Conservation (phyloP, 2,888 invertebrate species). For the Drosophila bunnanda region DNA sequence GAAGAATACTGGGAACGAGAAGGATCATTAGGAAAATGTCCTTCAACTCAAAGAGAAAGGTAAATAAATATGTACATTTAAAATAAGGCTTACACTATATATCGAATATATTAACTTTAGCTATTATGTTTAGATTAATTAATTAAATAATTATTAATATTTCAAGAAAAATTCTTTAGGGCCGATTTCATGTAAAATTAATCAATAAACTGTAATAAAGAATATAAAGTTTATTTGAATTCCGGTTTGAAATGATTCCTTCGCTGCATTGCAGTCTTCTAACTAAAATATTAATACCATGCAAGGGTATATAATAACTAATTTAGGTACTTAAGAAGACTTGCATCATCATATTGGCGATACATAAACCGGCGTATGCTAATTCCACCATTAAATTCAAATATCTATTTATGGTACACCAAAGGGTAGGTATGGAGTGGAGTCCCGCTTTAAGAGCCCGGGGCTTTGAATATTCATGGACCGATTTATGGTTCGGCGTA, state of each 20-base stretch:
- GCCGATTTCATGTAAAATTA: too few relatives aligned
- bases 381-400: slow-evolving; percentile 9
- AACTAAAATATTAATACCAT: background rate
- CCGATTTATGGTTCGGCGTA: slow-evolving; percentile 13
- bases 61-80: background rate
- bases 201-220: too few relatives aligned
- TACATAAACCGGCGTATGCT: slow-evolving; percentile 17
- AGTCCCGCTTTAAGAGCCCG: slow-evolving; percentile 1
- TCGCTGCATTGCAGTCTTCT: too few relatives aligned
- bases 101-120: too few relatives aligned
- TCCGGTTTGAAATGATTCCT: too few relatives aligned
- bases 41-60: background rate
- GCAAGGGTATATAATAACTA: background rate
- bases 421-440: slow-evolving; percentile 8
- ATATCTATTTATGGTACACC: slow-evolving; percentile 1
- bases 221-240: too few relatives aligned
- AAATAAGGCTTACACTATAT: background rate
- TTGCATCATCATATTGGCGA: background rate
- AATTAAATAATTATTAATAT: too few relatives aligned
- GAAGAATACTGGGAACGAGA: slow-evolving; percentile 4
- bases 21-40: slow-evolving; percentile 24
- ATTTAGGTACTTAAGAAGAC: background rate
- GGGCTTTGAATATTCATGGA: slow-evolving; percentile 37
- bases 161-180: too few relatives aligned
- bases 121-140: background rate